Percentiles rank a stretch among this genome's conserved stretches.
Conservation (phyloP, 37 sponge, comb jelly and placozoan species). For the Spongia lamella region DNA sequence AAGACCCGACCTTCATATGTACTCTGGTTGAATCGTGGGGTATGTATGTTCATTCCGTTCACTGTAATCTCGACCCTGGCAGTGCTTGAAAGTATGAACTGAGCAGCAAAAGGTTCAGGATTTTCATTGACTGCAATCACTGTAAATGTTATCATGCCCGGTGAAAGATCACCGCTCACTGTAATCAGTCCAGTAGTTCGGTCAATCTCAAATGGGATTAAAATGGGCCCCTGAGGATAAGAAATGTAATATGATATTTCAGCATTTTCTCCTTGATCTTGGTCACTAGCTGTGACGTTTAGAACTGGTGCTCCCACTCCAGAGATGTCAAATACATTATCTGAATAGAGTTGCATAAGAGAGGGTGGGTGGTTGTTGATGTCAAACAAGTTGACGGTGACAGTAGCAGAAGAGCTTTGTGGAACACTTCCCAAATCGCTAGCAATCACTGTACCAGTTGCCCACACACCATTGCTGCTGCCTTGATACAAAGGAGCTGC, state of each 20-base stretch:
- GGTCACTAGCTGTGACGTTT: slow-evolving; percentile 4
- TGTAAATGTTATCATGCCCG: slow-evolving; percentile 20
- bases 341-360: background rate
- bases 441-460: slow-evolving; percentile 22
- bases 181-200: background rate
- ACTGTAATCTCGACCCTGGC: slow-evolving; percentile 36
- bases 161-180: background rate
- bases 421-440: slow-evolving; percentile 42
- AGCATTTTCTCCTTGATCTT: slow-evolving; percentile 15
- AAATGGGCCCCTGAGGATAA: slow-evolving; percentile 2
- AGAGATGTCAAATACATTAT: background rate
- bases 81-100: slow-evolving; percentile 18
- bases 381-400: slow-evolving; percentile 31
- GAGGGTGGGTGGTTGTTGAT: slow-evolving; percentile 46
- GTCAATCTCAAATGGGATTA: background rate
- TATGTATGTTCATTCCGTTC: slow-evolving; percentile 17
- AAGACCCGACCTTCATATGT: background rate
- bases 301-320: background rate
- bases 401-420: background rate
- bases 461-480: background rate
- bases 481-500: background rate
- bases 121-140: slow-evolving; percentile 23
- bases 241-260: slow-evolving; percentile 15
- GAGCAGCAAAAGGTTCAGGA: slow-evolving; percentile 7
- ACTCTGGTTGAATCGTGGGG: slow-evolving; percentile 17